phyloP scores from a whole-genome alignment of 30 jellyfish, hydroid and myxozoan species.

The Aurelia sp. region DNA sequence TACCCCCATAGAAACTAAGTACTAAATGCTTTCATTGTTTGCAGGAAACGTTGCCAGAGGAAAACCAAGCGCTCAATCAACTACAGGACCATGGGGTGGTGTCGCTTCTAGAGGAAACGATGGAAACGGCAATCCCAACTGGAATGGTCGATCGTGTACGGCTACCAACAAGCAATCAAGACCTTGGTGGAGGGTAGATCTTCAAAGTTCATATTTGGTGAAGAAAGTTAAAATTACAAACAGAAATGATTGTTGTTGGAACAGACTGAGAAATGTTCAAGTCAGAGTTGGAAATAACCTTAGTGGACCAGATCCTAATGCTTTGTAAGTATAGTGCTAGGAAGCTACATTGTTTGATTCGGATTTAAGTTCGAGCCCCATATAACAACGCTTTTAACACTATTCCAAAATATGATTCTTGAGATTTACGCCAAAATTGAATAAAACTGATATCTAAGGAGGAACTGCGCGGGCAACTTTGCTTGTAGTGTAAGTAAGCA shows the following conservation, averaged over 20 bases:
- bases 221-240: slow-evolving; percentile 41
- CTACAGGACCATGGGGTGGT: slow-evolving; percentile 65
- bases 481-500: no score
- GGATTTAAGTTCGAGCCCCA: no score
- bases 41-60: slow-evolving; percentile 52
- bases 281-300: slow-evolving; percentile 41
- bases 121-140: slow-evolving; percentile 48
- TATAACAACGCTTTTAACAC: no score
- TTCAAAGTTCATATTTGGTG: neutral
- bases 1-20: neutral
- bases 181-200: slow-evolving; percentile 80
- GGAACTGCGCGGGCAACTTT: no score
- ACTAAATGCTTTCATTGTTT: neutral
- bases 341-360: neutral
- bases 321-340: slow-evolving; percentile 6
- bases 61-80: slow-evolving; percentile 51
- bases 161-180: slow-evolving; percentile 33
- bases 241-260: slow-evolving; percentile 59
- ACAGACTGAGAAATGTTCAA: slow-evolving; percentile 32
- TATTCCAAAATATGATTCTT: no score
- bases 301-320: slow-evolving; percentile 20
- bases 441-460: no score
- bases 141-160: slow-evolving; percentile 45
- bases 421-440: no score
- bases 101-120: slow-evolving; percentile 53